Conservation (phyloP, 2,113 vertebrate species). For the Oryzias javanicus region DNA sequence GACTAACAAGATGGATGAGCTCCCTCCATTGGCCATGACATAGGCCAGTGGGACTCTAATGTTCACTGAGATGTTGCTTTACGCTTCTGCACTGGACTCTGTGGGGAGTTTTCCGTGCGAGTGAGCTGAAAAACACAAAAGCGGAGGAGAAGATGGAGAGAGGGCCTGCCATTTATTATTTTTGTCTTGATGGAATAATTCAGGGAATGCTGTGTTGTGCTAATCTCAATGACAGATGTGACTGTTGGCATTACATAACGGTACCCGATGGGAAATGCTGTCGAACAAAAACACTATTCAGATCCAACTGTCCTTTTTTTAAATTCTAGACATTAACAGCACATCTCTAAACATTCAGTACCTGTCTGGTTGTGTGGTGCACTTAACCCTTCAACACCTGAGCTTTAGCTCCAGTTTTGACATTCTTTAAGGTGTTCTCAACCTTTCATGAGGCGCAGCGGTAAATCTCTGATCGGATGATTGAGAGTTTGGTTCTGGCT, state of each 20-base stretch:
- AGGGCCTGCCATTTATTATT: conserved; percentile 27
- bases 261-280: background rate
- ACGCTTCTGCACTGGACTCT: conserved; percentile 22
- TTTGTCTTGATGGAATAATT: conserved; percentile 35
- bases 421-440: no score
- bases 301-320: background rate
- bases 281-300: conserved; percentile 17
- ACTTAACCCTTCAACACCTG: no score
- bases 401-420: no score
- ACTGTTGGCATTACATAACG: conserved; percentile 5
- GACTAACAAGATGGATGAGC: conserved; percentile 64
- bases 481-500: no score
- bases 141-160: conserved; percentile 3
- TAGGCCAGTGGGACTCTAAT: conserved; percentile 33
- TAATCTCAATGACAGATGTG: conserved; percentile 1
- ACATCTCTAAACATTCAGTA: no score
- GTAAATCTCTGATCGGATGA: no score
- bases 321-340: no score
- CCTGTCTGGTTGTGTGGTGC: no score
- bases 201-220: conserved; percentile 11
- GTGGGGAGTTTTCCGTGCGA: conserved; percentile 38
- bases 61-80: conserved; percentile 48
- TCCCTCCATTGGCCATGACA: conserved; percentile 43
- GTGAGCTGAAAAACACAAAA: conserved; percentile 30
- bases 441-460: no score